Evolutionary conservation across 2,797 vertebrate genomes (phyloP).

Genomic region (Eutrigla gurnardus): DNA sequence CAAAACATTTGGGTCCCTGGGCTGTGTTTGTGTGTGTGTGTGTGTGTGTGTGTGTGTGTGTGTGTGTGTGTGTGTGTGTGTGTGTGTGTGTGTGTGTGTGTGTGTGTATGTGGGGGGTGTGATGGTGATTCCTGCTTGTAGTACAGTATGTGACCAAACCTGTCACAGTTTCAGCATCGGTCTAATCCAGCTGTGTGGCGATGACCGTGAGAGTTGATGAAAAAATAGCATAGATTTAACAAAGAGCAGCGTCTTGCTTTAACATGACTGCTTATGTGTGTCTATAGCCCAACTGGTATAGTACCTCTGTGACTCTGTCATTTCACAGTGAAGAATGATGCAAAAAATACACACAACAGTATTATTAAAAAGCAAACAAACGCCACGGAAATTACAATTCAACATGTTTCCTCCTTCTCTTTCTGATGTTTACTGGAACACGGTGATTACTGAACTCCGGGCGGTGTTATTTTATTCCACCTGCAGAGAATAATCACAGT

Average conservation of each 20-base stretch:
- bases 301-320: conserved; percentile 12
- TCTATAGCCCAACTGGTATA: background rate
- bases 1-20: conserved; percentile 58
- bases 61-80: conserved; percentile 14
- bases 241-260: conserved; percentile 18
- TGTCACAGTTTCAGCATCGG: conserved; percentile 61
- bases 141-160: conserved; percentile 50
- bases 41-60: conserved; percentile 9
- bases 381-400: conserved; percentile 38
- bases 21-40: conserved; percentile 24
- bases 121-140: no score
- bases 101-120: no score
- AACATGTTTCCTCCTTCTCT: conserved; percentile 35
- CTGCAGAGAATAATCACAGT: conserved; percentile 59
- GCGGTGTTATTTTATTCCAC: conserved; percentile 60
- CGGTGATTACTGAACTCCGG: conserved; percentile 50
- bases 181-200: conserved; percentile 39
- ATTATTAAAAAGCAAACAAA: conserved; percentile 24
- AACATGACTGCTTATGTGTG: conserved; percentile 20
- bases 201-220: conserved; percentile 36
- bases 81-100: conserved; percentile 10
- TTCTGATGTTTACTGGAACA: conserved; percentile 48
- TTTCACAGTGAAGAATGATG: conserved; percentile 4
- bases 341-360: conserved; percentile 12
- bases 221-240: background rate